Conservation (phyloP, 2,113 vertebrate species). For the Okapia johnstoni region DNA sequence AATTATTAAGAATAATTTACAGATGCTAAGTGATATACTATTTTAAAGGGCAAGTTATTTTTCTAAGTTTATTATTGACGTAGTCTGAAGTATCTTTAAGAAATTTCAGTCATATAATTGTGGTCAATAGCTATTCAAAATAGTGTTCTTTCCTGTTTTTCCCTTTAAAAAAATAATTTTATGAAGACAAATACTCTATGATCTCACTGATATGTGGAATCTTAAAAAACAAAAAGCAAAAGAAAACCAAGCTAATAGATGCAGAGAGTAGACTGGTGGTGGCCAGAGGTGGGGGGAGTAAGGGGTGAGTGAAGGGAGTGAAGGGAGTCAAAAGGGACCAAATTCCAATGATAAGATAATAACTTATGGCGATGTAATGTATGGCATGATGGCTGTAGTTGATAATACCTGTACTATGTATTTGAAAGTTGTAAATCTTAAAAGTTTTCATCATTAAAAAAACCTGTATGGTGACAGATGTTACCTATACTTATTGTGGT, state of each 20-base stretch:
- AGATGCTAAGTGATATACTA: neutral
- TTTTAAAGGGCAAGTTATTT: neutral
- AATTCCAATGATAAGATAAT: neutral
- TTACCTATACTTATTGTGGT: neutral
- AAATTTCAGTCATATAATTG: neutral
- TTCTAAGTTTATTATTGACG: neutral
- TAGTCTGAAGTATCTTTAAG: neutral
- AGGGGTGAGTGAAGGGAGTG: neutral
- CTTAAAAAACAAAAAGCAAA: neutral
- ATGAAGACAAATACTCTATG: neutral
- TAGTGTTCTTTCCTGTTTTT: neutral
- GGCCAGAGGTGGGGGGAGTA: neutral
- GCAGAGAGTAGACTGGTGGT: neutral
- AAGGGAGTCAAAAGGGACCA: neutral
- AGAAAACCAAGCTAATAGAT: neutral
- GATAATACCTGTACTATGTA: neutral
- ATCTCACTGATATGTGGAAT: neutral
- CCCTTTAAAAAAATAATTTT: neutral
- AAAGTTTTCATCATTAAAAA: neutral
- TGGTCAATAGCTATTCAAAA: neutral
- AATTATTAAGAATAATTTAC: neutral
- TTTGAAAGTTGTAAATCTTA: neutral
- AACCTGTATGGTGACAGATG: neutral
- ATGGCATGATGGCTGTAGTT: neutral
- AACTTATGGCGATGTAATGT: neutral